Base-by-base conservation (phyloP, 2,113 vertebrate genomes). In the Pleuronectes platessa region DNA sequence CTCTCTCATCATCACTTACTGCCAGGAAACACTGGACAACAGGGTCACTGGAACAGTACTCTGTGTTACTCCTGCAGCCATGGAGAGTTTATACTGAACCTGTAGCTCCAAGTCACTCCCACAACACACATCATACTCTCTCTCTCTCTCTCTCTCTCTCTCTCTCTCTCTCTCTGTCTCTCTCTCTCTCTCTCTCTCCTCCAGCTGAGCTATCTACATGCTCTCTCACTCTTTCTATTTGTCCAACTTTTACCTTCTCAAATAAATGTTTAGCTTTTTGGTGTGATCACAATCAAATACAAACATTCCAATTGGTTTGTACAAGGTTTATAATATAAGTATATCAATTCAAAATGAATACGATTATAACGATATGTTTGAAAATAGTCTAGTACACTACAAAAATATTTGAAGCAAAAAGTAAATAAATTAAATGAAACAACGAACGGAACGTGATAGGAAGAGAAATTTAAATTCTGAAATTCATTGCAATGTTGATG, bases 71-170 rank as follows among this genome's bases (percentile, higher is more conserved):
- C 62, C 58, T 71, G 65, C 51, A 59, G 75, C 68, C 82, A 74
- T 78, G 74, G 85, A 82, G 86, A 83, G 58, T 85, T 90, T 89
- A 88, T 92, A 92, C 74, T 78, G 47, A 74, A 90, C 86, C 83
- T 88, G 85, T 14, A 35, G 78, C 77, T 86, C 45, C 21, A 61
- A 42, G 81, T 86, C 90, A 86, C 90, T 83, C 91, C 86, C 84
- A 89, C 91, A 83, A 84, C 86, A 84, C 76, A 86, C 61, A 75
- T 47, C 51, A 74, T 61, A 60, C 26, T 23, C 84, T 55, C 70
- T 65, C 62, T 73, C 58, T 31, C 58, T 18, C 27, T 2, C 24
- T 20, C 26, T 31, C 17, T 2, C 24, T 26, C 58, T 60, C 14
- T 40, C 37, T 12, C 40, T 18, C 58, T 18, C 27, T 2, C 24